Evolutionary conservation across 2,888 invertebrate species (phyloP), one percentile per base, ranked within the genome.

Genomic region (Salticus scenicus): DNA sequence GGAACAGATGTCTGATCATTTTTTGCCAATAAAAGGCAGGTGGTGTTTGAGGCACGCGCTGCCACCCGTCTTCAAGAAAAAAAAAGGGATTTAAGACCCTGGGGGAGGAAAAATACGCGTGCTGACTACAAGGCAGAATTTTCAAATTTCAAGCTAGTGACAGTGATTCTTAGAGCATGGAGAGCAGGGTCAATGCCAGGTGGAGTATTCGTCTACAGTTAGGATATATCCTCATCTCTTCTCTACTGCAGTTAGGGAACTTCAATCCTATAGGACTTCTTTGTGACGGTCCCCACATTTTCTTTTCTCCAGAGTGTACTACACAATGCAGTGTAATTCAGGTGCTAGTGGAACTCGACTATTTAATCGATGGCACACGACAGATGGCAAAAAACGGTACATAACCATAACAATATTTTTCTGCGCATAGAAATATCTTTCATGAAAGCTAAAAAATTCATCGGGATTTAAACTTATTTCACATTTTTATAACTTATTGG

Each of bases 1-100:
- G 42, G 64, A 66, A 80, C 80, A 80, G 80, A 80, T 80, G 80
- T 71, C 70, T 63, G 64, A 27, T 74, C 28, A 14, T 57, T 57
- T 57, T 57, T 57, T 57, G 2, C 24, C 57, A 57, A 57, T 17
- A 12, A 67, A 33, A 37, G 64, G 80, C 80, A 80, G 80, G 80
- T 80, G 80, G 80, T 80, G 80, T 47, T 67, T 73, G 31, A 64
- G 72, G 80, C 80, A 80, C 80, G 80, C 80, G 80, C 66, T 31
- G 80, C 80, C 80, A 80, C 72, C 80, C 73, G 51, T 80, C 73
- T 42, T 47, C 67, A 73, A 63, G 33, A 67, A 20, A 73, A 73
- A 80, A 28, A 24, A 37, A 31, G 20, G 51, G 67, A n/a, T 12
- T 74, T 24, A 57, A 28, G 30, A 42, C 42, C 27, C 67, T 30